phyloP scores from a whole-genome alignment of 1,140 invertebrate species.

The Listronotus bonariensis region DNA sequence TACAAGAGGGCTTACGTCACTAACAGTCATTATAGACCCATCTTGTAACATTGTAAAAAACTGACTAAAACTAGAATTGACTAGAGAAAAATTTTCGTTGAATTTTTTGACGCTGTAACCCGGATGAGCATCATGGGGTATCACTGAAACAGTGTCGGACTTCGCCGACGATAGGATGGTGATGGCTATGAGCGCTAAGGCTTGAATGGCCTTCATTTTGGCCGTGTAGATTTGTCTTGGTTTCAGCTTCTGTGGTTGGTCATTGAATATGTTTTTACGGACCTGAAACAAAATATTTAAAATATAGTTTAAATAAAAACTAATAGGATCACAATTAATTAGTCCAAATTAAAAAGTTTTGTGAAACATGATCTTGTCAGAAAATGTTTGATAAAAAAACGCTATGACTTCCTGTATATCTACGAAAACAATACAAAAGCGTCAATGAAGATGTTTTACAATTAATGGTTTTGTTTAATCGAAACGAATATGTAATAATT shows the following conservation, averaged over 20 bases:
- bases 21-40: conserved; percentile 88
- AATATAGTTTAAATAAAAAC: background rate
- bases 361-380: too few species aligned
- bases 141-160: conserved; percentile 60
- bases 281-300: background rate
- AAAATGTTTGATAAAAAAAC: too few species aligned
- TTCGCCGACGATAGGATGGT: conserved; percentile 21
- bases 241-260: conserved; percentile 22
- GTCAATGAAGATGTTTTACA: too few species aligned
- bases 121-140: conserved; percentile 82
- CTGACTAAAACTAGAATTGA: conserved; percentile 77
- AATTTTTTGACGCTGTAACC: conserved; percentile 84
- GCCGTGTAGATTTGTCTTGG: background rate
- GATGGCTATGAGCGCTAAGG: conserved; percentile 33
- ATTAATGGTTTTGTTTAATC: too few species aligned
- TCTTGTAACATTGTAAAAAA: conserved; percentile 87
- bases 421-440: too few species aligned
- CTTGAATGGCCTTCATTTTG: conserved; percentile 19
- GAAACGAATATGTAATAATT: too few species aligned
- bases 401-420: too few species aligned
- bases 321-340: background rate
- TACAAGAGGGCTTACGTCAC: conserved; percentile 78
- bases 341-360: background rate
- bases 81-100: conserved; percentile 65
- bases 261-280: conserved; percentile 5